Conservation (phyloP, 2,888 invertebrate genomes). For the Boloria euphrosyne region DNA sequence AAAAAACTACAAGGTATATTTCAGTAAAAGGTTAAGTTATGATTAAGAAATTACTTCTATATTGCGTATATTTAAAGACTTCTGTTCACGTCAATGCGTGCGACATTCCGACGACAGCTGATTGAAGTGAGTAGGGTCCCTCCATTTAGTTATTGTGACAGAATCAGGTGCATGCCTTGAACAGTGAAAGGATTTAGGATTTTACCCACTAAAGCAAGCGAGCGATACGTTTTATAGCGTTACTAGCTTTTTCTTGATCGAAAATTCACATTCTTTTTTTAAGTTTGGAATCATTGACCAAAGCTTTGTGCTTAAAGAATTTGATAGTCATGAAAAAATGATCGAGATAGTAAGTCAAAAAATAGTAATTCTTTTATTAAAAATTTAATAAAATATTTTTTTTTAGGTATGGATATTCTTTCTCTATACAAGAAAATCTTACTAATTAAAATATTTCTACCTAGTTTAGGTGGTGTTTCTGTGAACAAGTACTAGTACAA, state of each 20-base stretch:
- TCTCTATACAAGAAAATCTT: too few relatives aligned
- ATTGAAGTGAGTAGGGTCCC: slow-evolving; percentile 46
- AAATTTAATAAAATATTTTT: too few relatives aligned
- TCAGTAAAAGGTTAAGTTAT: neutral
- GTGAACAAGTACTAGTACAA: too few relatives aligned
- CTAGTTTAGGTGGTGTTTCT: too few relatives aligned
- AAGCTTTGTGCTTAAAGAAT: too few relatives aligned
- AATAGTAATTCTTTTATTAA: too few relatives aligned
- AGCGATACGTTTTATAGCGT: neutral
- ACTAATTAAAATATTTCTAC: too few relatives aligned
- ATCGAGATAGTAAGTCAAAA: too few relatives aligned
- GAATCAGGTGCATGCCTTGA: slow-evolving; percentile 43
- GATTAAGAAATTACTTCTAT: slow-evolving; percentile 3
- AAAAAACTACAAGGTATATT: neutral
- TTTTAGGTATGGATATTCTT: too few relatives aligned
- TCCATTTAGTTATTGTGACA: slow-evolving; percentile 44
- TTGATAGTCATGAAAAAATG: too few relatives aligned
- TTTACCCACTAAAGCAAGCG: neutral
- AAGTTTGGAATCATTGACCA: too few relatives aligned
- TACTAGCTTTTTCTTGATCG: neutral
- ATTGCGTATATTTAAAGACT: slow-evolving; percentile 20
- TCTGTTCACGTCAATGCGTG: slow-evolving; percentile 41
- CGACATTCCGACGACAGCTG: slow-evolving; percentile 46
- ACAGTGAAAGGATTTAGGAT: slow-evolving; percentile 40
- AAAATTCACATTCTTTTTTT: neutral